Evolutionary conservation across 2,797 vertebrate genomes (phyloP).

Genomic region (Buphagus erythrorhynchus): DNA sequence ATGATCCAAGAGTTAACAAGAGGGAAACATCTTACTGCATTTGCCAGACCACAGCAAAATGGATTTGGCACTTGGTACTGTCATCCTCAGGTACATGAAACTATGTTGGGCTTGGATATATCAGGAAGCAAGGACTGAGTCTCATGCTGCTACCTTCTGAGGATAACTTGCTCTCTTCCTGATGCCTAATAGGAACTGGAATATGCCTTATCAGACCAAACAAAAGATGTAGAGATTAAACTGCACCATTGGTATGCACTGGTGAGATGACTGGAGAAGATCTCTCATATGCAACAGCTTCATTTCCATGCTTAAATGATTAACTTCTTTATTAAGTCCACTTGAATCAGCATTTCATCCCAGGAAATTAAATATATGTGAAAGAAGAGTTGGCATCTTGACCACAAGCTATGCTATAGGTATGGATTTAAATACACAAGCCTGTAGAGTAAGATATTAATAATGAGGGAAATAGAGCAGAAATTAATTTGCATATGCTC

Average conservation of each 20-base stretch:
- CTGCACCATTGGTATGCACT: constrained; percentile 1
- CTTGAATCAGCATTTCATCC: constrained; percentile 50
- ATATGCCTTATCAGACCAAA: constrained; percentile 27
- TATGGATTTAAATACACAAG: neutral
- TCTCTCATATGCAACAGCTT: constrained; percentile 35
- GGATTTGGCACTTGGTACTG: neutral
- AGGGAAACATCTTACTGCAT: neutral
- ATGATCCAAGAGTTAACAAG: neutral
- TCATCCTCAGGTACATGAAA: neutral
- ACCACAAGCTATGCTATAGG: neutral
- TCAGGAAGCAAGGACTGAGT: neutral
- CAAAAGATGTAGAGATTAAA: constrained; percentile 56
- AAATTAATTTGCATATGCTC: neutral
- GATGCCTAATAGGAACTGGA: neutral
- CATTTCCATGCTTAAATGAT: constrained; percentile 31
- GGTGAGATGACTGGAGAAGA: constrained; percentile 40
- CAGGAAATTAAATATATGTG: constrained; percentile 27
- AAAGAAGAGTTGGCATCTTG: constrained; percentile 11
- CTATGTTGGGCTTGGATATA: neutral
- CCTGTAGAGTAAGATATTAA: neutral
- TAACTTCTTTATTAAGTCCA: constrained; percentile 26
- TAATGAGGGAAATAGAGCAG: neutral
- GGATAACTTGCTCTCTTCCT: constrained; percentile 1
- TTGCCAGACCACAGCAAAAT: neutral
- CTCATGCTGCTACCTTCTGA: neutral